phyloP scores from a whole-genome alignment of 1,140 invertebrate genomes.

The Eriocheir sinensis region DNA sequence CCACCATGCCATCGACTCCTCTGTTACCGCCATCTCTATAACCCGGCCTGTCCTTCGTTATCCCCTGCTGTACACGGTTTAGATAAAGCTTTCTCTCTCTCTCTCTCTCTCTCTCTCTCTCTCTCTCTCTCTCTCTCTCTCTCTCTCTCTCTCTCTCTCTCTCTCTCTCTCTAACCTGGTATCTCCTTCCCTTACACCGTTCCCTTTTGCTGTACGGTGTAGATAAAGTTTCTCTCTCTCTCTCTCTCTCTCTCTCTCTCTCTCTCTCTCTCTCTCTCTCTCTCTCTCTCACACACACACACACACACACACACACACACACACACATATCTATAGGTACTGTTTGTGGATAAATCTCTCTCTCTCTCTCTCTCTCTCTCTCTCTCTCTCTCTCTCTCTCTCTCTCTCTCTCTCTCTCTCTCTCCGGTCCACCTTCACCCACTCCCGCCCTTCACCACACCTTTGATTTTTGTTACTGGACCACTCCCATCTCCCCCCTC shows the following conservation, averaged over 20 bases:
- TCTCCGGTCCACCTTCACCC: not conserved
- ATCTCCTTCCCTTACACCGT: not conserved
- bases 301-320: not conserved
- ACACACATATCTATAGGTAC: not conserved
- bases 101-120: slow-evolving; percentile 50
- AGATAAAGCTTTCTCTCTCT: slow-evolving; percentile 24
- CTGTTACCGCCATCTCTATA: too few species aligned
- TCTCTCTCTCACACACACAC: not conserved
- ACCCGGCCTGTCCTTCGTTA: too few species aligned
- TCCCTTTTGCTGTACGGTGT: not conserved
- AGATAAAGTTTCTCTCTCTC: not conserved
- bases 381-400: slow-evolving; percentile 22
- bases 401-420: slow-evolving; percentile 22
- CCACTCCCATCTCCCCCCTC: too few species aligned
- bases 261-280: not conserved
- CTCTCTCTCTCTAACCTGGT: not conserved
- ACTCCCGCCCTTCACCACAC: not conserved
- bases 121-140: slow-evolving; percentile 6
- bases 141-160: slow-evolving; percentile 40
- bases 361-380: slow-evolving; percentile 1
- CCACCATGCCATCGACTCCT: not conserved
- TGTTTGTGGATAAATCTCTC: too few species aligned
- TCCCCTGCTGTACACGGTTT: too few species aligned
- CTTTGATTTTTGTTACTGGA: not conserved
- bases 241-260: not conserved